A percentile compares a stretch with the other conserved stretches of the same genome.
Evolutionary conservation across 2,797 vertebrate species (phyloP).

Genomic region (Megaceryle alcyon): DNA sequence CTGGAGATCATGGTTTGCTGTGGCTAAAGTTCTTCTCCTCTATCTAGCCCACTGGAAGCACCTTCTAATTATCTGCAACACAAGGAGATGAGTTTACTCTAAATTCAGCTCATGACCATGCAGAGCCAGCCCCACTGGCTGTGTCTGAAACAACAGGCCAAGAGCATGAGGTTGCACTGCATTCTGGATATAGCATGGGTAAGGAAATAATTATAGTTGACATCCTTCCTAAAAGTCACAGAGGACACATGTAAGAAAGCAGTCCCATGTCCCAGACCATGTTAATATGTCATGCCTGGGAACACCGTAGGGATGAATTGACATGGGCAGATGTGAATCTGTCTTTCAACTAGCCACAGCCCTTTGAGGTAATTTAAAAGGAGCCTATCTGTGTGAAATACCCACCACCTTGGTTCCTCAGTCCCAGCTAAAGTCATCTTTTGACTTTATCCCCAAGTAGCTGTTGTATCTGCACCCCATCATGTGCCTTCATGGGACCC

Average conservation of each 20-base stretch:
- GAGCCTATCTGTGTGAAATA: background rate
- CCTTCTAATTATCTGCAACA: constrained; percentile 8
- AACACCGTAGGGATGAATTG: rapidly evolving
- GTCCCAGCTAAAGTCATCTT: background rate
- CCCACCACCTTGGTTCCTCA: background rate
- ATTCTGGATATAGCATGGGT: background rate
- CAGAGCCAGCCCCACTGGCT: background rate
- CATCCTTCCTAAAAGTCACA: background rate
- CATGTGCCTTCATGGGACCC: rapidly evolving
- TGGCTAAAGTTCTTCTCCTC: background rate
- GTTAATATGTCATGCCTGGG: rapidly evolving
- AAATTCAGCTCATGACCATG: background rate
- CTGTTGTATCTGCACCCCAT: rapidly evolving
- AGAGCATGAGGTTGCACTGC: background rate
- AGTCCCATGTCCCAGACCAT: background rate
- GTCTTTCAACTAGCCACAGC: background rate
- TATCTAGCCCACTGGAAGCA: background rate
- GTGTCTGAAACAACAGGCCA: background rate
- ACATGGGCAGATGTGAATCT: rapidly evolving
- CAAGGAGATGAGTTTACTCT: background rate
- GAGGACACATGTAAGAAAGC: background rate
- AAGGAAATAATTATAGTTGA: background rate
- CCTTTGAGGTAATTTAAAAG: background rate
- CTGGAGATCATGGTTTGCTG: background rate
- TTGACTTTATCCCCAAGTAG: background rate